Evolutionary conservation across 2,888 invertebrate genomes (phyloP), one percentile per base, ranked within the genome.

Genomic region (Oligia strigilis): DNA sequence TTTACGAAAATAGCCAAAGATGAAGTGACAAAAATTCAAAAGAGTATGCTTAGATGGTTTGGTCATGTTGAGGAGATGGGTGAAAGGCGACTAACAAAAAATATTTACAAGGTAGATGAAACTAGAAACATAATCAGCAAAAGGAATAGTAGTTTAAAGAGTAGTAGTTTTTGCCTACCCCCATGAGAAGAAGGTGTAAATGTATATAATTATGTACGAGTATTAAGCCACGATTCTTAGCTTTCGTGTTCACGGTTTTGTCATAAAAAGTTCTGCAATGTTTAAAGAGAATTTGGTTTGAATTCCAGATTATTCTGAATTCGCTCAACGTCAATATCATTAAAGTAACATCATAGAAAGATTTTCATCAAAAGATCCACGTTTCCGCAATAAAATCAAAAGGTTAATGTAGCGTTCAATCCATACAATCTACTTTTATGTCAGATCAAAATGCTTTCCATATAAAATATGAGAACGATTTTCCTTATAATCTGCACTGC

Each of bases 391-490:
- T 43, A 36, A 72, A 36, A 72, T 67, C 43, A 52, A 67, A 66
- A 58, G 64, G 8, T 55, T 60, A 46, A 66, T 46, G 46, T 65
- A 67, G n/a, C 67, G 43, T 52, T 55, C 36, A 72, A 29, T 36
- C n/a, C 52, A 46, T 70, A 43, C 14, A 78, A 69, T 72, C 43
- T 14, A 46, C 14, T 55, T 76, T 64, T 29, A 75, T 75, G 14
- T 62, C 13, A 62, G 5, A 62, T 40, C 40, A 46, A n/a, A 69
- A 84, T 75, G n/a, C 19, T 13, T 79, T 36, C 17, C 8, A 62
- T 64, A 0, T 36, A 46, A 65, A 67, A 75, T 64, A 55, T 62
- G 17, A 71, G 46, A 69, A 6, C 14, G 6, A 1, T 75, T 77
- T 72, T 40, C 13, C 29, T 36, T 19, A 40, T 65, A 65, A 70